phyloP scores from a whole-genome alignment of 2,888 invertebrate genomes.

The Agriopis marginaria region DNA sequence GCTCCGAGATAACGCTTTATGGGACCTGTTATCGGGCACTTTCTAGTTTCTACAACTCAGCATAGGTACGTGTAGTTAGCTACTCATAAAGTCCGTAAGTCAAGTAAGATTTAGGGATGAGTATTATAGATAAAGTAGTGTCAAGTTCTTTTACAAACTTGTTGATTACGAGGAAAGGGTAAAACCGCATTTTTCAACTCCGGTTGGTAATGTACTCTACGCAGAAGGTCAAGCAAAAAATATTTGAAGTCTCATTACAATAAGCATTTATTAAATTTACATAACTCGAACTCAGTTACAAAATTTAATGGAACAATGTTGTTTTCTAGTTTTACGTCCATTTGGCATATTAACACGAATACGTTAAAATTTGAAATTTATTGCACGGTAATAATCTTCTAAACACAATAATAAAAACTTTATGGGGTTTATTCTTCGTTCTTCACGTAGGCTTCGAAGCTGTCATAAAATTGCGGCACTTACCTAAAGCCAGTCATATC shows the following conservation, averaged over 20 bases:
- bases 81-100: conserved; percentile 1
- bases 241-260: conserved; percentile 3
- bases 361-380: conserved; percentile 69
- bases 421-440: conserved; percentile 45
- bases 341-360: conserved; percentile 65
- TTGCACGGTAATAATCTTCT: conserved; percentile 54
- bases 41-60: conserved; percentile 56
- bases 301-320: conserved; percentile 56
- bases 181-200: neutral
- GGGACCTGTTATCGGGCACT: conserved; percentile 74
- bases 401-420: conserved; percentile 52
- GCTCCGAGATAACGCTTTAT: conserved; percentile 78
- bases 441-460: conserved; percentile 36
- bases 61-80: neutral
- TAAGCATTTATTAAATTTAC: conserved; percentile 50
- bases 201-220: neutral
- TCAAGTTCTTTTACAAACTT: too few relatives aligned
- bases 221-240: conserved; percentile 8
- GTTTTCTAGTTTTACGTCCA: conserved; percentile 40
- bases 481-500: conserved; percentile 13
- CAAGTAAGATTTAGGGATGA: too few relatives aligned
- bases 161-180: neutral
- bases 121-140: too few relatives aligned
- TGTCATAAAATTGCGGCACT: conserved; percentile 37
- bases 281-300: conserved; percentile 57